Evolutionary conservation across 53 echinoderm and acorn worm species (phyloP), one percentile per base, ranked within the genome.

Genomic region (Luidia sarsii): DNA sequence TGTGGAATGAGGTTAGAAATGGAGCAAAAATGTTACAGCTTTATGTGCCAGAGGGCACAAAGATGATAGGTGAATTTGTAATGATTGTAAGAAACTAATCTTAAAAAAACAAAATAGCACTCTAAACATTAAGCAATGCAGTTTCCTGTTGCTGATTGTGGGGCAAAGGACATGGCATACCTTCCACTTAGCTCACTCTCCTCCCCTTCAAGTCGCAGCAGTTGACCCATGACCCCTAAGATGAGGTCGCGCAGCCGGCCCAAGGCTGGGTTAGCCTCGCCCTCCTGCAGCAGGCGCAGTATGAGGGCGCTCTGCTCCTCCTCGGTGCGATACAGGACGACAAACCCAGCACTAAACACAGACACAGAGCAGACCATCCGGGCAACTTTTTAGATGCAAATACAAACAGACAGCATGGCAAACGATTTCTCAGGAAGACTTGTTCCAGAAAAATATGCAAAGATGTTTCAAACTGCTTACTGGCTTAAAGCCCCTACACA

Each of bases 221-320:
- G 93, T 52, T 71, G 71, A 33, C 90, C 82, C 55, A 93, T 51
- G 67, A 90, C 90, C 64, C 87, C 84, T 18, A 93, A 81, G 62
- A 93, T 87, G 75, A 93, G 70, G 60, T 93, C 90, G 27, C 90
- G 52, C 14, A 93, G 82, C 56, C 80, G 83, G 4, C 87, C 87
- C 8, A 93, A 49, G 61, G 89, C 90, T 32, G 77, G 82, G 19
- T 62, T 75, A 38, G 64, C 57, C 69, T 87, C 87, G 18, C 93
- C 90, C 16, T 90, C 90, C 22, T 65, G 79, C 64, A 93, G 85
- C 20, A 93, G 64, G 19, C 71, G 86, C 41, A 83, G 90, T 43
- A 93, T 52, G 9, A 93, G 80, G 32, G 84, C 80, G 43, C 86
- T 93, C 67, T 87, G 87, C 61, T 90, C 87, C 49, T 80, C 82